A percentile compares a stretch with the other conserved stretches of the same genome.
Conservation (phyloP, 2,113 vertebrate species). For the Gallinago paraguaiae region DNA sequence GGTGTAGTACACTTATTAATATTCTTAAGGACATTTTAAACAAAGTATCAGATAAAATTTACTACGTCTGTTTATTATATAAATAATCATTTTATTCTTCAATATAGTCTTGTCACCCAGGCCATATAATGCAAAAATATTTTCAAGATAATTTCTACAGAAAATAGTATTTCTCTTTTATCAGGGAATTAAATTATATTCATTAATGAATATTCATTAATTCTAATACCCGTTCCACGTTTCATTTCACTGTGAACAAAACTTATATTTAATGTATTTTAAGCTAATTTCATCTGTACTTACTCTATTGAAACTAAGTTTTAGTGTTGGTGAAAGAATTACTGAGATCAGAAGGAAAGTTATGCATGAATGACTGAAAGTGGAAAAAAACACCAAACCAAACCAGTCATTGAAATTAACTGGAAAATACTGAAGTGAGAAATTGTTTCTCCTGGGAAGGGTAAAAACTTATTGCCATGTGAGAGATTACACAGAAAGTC, state of each 20-base stretch:
- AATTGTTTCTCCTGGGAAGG: background rate
- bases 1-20: background rate
- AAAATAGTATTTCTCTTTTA: background rate
- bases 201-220: background rate
- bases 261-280: background rate
- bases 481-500: background rate
- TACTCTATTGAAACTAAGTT: background rate
- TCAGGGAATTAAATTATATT: background rate
- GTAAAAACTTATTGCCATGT: background rate
- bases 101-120: background rate
- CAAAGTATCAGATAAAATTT: background rate
- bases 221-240: background rate
- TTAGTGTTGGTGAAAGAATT: background rate
- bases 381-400: background rate
- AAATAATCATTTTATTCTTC: background rate
- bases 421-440: background rate
- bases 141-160: background rate
- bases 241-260: background rate
- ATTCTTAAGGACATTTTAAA: background rate
- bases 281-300: background rate
- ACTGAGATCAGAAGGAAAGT: background rate
- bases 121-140: background rate
- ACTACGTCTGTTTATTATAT: background rate
- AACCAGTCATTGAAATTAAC: background rate
- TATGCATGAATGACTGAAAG: background rate